Evolutionary conservation across 1,140 invertebrate species (phyloP).

Genomic region (Drosophila micromelanica): DNA sequence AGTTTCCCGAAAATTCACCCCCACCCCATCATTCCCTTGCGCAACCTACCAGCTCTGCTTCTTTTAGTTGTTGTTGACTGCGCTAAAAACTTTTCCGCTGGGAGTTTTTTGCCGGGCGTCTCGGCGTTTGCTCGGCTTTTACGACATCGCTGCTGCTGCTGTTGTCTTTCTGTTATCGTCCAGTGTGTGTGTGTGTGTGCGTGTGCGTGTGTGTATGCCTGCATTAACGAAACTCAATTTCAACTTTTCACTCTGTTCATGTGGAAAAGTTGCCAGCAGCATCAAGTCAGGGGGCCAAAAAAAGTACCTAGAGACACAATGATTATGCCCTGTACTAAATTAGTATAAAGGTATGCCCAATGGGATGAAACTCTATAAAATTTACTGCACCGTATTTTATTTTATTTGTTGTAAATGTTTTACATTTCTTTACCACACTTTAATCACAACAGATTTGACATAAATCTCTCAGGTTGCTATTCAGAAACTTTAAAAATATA

Average conservation of each 20-base stretch:
- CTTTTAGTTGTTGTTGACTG: conserved; percentile 41
- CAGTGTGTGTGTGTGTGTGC: conserved; percentile 23
- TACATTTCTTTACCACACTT: background rate
- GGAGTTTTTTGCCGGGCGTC: conserved; percentile 41
- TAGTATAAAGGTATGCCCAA: conserved; percentile 12
- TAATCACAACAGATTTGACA: background rate
- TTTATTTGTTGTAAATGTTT: conserved; percentile 8
- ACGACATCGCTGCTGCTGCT: conserved; percentile 23
- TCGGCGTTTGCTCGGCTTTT: conserved; percentile 25
- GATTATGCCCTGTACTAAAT: conserved; percentile 38
- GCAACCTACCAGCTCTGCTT: background rate
- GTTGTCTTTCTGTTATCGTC: conserved; percentile 37
- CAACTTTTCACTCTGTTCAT: conserved; percentile 67
- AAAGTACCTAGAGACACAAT: conserved; percentile 33
- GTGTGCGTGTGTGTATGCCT: conserved; percentile 44
- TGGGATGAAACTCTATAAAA: conserved; percentile 9
- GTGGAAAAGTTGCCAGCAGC: conserved; percentile 59
- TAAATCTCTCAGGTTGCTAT: too few relatives aligned
- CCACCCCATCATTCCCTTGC: background rate
- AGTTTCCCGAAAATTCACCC: too few relatives aligned
- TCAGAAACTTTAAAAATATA: background rate
- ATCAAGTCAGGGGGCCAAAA: conserved; percentile 26
- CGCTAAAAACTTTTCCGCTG: conserved; percentile 52
- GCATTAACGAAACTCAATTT: conserved; percentile 67
- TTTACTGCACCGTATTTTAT: conserved; percentile 2